Conservation (phyloP, 2,888 invertebrate genomes). For the Adineta ricciae region DNA sequence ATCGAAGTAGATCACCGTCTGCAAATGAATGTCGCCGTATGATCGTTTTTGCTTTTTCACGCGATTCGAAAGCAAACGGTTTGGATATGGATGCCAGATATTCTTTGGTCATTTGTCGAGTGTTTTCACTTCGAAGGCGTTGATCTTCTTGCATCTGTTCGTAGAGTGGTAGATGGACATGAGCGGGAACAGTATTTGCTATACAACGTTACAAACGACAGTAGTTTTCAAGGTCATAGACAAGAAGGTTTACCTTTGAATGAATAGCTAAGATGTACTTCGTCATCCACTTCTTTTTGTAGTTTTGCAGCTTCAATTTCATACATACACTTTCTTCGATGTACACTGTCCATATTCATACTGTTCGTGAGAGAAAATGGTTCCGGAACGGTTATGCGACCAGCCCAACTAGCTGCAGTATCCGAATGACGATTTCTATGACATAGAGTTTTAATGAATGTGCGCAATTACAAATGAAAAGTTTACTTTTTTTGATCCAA, state of each 20-base stretch:
- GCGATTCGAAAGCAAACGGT: constrained; percentile 46
- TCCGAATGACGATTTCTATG: neutral
- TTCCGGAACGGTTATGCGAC: constrained; percentile 26
- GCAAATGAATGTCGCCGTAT: constrained; percentile 34
- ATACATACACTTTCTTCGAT: constrained; percentile 25
- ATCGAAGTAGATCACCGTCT: constrained; percentile 22
- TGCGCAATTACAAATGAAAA: neutral
- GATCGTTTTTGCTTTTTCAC: constrained; percentile 40
- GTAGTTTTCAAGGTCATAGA: no score
- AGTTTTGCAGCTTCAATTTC: constrained; percentile 14
- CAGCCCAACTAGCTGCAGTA: neutral
- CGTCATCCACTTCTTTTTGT: constrained; percentile 14
- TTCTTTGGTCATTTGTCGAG: constrained; percentile 42
- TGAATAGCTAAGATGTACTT: neutral
- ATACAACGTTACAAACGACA: constrained; percentile 26
- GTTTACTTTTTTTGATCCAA: neutral
- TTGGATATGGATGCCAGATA: constrained; percentile 44
- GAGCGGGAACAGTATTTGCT: constrained; percentile 48
- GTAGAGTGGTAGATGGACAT: constrained; percentile 47
- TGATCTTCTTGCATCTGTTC: constrained; percentile 46
- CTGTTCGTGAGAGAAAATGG: constrained; percentile 31
- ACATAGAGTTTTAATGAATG: no score
- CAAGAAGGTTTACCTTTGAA: neutral
- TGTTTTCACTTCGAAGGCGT: constrained; percentile 41
- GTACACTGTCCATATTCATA: neutral